A percentile compares a stretch with the other conserved stretches of the same genome.
Evolutionary conservation across 1,140 invertebrate genomes (phyloP).

Genomic region (Trachymyrmex septentrionalis): DNA sequence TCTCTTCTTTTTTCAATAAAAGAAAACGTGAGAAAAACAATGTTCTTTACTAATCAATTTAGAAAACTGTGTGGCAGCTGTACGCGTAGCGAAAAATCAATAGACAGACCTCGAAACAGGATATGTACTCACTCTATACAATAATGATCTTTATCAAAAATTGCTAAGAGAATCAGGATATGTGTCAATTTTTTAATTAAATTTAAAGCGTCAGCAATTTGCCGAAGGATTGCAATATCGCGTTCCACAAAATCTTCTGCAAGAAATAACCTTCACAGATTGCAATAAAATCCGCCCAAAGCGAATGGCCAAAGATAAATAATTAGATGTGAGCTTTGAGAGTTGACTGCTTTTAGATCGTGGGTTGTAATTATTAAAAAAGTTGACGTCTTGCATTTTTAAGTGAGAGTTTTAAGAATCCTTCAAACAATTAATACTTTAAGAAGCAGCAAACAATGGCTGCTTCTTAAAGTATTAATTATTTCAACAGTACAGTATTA

Average conservation of each 20-base stretch:
- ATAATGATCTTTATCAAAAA: slow-evolving; percentile 10
- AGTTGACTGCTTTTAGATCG: slow-evolving; percentile 28
- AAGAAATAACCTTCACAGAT: slow-evolving; percentile 10
- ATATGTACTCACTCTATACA: not conserved
- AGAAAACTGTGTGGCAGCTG: not conserved
- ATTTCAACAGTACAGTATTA: not conserved
- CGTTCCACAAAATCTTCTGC: slow-evolving; percentile 41
- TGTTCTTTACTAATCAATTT: not conserved
- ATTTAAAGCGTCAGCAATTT: slow-evolving; percentile 31
- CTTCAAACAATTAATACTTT: not conserved
- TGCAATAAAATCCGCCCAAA: slow-evolving; percentile 34
- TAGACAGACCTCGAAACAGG: not conserved
- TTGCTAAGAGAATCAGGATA: slow-evolving; percentile 9
- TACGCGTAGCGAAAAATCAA: slow-evolving; percentile 5
- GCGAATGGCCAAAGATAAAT: slow-evolving; percentile 44
- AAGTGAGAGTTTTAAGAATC: slow-evolving; percentile 17
- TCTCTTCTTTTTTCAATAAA: not conserved
- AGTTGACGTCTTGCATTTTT: slow-evolving; percentile 36
- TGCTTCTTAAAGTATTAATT: slow-evolving; percentile 12
- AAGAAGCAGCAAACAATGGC: not conserved
- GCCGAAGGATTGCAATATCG: slow-evolving; percentile 46
- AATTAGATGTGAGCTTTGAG: slow-evolving; percentile 44
- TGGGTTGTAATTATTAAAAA: slow-evolving; percentile 48
- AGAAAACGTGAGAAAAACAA: not conserved
- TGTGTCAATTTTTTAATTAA: slow-evolving; percentile 37